Evolutionary conservation across 2,113 vertebrate genomes (phyloP), one percentile per base, ranked within the genome.

Genomic region (sheep (Ovis aries)): DNA sequence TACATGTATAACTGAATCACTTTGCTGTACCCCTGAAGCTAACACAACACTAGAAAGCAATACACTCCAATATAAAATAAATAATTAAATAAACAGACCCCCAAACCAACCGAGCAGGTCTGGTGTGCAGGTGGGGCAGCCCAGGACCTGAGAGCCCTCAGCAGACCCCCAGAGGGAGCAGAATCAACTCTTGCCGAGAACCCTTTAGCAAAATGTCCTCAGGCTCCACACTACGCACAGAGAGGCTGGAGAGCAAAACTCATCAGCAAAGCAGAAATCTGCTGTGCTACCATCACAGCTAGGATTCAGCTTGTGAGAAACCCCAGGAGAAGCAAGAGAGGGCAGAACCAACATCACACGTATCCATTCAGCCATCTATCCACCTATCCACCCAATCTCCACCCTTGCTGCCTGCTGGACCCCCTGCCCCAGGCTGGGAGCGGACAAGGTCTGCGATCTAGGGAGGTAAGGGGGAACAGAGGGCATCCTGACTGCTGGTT

Each of bases 211-310:
- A 40, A 88, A 64, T 29, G 48, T 40, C 13, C 1, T 17, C 7
- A 16, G 43, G 90, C 59, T 29, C 81, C 55, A 71, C 12, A 7
- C 31, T 23, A 29, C n/a, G 53, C 29, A 53, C 3, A 31, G 48
- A 57, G 33, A 45, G 40, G 82, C 31, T 31, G 10, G 13, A 74
- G 50, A 40, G 40, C 5, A 12, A 82, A 90, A 33, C 2, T 6
- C 15, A 10, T 5, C n/a, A 59, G 78, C 78, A 80, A 17, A 45
- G 29, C 1, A 60, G 85, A 62, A 83, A 43, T 29, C 77, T 25
- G 57, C 78, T 50, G 23, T 17, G 57, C 3, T 11, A 0, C 0
- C 15, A 10, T 8, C 17, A 9, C 5, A 13, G 33, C 25, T 6
- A 40, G 86, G 60, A 6, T 5, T 81, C 84, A 45, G 84, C 3